Percentiles rank a stretch among this genome's conserved stretches.
Evolutionary conservation across 2,113 vertebrate species (phyloP).

Genomic region (Oceanodroma tethys): DNA sequence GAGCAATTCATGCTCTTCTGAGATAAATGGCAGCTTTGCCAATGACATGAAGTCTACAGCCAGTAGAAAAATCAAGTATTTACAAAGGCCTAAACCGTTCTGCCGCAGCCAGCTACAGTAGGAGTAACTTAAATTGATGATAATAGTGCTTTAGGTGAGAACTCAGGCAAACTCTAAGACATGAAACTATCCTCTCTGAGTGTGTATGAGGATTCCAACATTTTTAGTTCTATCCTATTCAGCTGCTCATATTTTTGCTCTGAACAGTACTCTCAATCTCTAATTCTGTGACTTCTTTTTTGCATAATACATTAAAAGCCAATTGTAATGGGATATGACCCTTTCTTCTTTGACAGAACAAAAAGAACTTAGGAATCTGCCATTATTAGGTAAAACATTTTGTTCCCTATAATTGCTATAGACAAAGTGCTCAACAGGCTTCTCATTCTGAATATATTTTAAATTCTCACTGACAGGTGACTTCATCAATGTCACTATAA

Average conservation of each 20-base stretch:
- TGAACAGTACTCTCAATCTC: not conserved
- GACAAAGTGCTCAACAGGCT: not conserved
- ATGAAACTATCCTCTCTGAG: not conserved
- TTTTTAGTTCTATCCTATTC: not conserved
- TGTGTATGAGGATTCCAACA: not conserved
- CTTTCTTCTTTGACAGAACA: not conserved
- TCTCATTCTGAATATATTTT: not conserved
- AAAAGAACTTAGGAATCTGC: not conserved
- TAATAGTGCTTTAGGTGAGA: not conserved
- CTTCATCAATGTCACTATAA: not conserved
- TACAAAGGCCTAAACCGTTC: not conserved
- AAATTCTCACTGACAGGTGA: not conserved
- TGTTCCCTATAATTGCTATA: not conserved
- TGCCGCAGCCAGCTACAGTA: not conserved
- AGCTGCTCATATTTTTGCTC: not conserved
- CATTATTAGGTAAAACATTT: not conserved
- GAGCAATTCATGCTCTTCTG: not conserved
- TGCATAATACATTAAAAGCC: conserved; percentile 2
- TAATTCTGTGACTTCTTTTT: not conserved
- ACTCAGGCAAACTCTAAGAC: not conserved
- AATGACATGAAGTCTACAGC: not conserved
- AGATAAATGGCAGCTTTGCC: not conserved
- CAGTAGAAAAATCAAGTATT: not conserved
- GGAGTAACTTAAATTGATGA: not conserved
- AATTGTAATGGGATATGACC: not conserved